Base-by-base conservation (phyloP, 1,140 invertebrate genomes). In the Drosophila kepulauana region DNA sequence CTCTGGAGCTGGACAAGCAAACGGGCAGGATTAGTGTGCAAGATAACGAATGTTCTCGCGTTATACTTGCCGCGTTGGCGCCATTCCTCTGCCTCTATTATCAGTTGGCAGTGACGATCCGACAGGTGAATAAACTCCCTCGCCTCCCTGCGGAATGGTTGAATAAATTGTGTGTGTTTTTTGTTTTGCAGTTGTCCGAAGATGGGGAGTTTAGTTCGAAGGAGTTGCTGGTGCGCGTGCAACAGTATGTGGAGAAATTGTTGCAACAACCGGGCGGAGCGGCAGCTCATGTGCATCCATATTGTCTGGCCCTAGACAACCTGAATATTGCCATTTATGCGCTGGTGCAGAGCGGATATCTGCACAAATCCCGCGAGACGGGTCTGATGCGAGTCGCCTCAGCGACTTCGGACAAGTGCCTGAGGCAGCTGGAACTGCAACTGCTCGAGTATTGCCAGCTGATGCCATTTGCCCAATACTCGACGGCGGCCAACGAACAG, bases 291-390 rank as follows among this genome's bases (percentile, higher is more conserved):
- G 91, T 94, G 2, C 94, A 95, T 91, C 94, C 95, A 0, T 95
- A 95, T 93, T 94, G 93, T 70, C 91, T 95, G 30, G 94, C 94
- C 41, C 91, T 95, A 67, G 94, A 95, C 74, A 93, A 93, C 41
- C 91, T 94, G 4, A 91, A 86, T 48, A 92, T 90, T 25, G 92
- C 92, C 35, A 77, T 93, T 11, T 68, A 81, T 49, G 86, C 92
- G 5, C 68, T 93, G 0, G 75, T 91, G 6, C 91, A 92, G 58
- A 54, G 71, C 16, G 85, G 80, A 5, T 91, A 88, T 72, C 28
- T 91, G 6, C 16, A 64, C 1, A 91, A 85, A 13, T 57, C 59
- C 1, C 81, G 77, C 1, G 84, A 91, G 5, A 86, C 65, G 8
- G 91, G 91, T 2, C 49, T 88, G 25, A 54, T 91, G 69, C 73